Evolutionary conservation across 2,113 vertebrate genomes (phyloP), one percentile per base, ranked within the genome.

Genomic region (Rhabdomys dilectus): DNA sequence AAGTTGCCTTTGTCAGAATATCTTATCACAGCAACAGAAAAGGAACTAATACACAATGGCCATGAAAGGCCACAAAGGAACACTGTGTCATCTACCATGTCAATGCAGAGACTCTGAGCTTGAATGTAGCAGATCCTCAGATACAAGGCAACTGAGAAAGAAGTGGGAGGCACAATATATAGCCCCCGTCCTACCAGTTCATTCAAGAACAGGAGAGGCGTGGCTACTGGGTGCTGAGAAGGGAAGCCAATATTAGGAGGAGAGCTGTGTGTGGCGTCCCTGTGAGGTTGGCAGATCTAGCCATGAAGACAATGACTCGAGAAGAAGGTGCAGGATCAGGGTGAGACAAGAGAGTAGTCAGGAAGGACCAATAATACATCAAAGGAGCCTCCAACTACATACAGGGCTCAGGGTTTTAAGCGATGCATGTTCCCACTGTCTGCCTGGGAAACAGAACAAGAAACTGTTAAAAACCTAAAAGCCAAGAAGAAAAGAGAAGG

Each of bases 381-480:
- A 73, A 51, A 45, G 19, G 34, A 73, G 60, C 58, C n/a, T 80
- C 68, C 56, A 70, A 16, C 26, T n/a, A 36, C 42, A 82, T n/a
- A 36, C 42, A 82, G 70, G 66, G 9, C 1, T 0, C 58, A n/a
- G 15, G n/a, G 24, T 45, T 72, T 53, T 89, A 64, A 42, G 68
- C 91, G 73, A 11, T 89, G 8, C n/a, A 29, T 0, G 42, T 1
- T 48, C 68, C 51, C 7, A 8, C 42, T 6, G 0, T 22, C 13
- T 48, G 91, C 60, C 81, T 56, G 75, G 51, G 36, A 45, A 31
- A 73, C 89, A 87, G 87, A 85, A 89, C 29, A 36, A 97, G 96
- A 97, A 97, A 95, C 39, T 36, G 31, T 48, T 97, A 97, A 81
- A 81, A 97, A 88, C 96, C 89, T 58, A 86, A 77, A 96, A 95